phyloP scores from a whole-genome alignment of 2,888 invertebrate species.

The Lingula anatina region DNA sequence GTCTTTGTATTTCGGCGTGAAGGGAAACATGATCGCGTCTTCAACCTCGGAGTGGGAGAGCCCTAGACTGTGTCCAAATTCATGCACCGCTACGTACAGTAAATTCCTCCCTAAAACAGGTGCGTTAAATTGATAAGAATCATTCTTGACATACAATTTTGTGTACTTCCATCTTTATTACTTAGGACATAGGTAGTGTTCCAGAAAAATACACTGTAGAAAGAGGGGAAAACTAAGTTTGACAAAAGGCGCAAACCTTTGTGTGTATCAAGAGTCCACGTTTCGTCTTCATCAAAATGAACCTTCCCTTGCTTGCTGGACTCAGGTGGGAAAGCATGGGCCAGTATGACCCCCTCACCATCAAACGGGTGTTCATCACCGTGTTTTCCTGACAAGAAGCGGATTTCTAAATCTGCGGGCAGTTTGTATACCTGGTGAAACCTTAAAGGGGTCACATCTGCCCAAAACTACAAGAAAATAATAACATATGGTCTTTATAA shows the following conservation, averaged over 20 bases:
- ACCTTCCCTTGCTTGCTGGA: constrained; percentile 3
- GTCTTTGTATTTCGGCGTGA: neutral
- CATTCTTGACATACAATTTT: no score
- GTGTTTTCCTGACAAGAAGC: constrained; percentile 3
- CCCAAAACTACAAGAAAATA: constrained; percentile 3
- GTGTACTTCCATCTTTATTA: no score
- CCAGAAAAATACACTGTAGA: no score
- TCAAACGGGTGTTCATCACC: constrained; percentile 7
- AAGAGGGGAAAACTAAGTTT: no score
- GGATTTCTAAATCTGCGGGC: constrained; percentile 4
- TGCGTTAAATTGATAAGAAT: no score
- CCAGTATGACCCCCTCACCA: constrained; percentile 4
- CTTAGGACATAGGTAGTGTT: no score
- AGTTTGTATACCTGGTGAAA: neutral
- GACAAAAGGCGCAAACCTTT: no score
- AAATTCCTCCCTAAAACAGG: constrained; percentile 1
- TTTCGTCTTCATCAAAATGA: constrained; percentile 7
- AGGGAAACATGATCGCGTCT: constrained; percentile 4
- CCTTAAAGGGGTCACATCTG: constrained; percentile 3
- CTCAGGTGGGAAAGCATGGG: constrained; percentile 6
- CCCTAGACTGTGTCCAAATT: constrained; percentile 7
- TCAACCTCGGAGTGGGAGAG: constrained; percentile 3
- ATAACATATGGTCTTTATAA: neutral
- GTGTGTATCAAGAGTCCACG: constrained; percentile 1
- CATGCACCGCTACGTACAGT: constrained; percentile 5